Evolutionary conservation across 2,888 invertebrate genomes (phyloP), one percentile per base, ranked within the genome.

Genomic region (Caenorhabditis macrosperma): DNA sequence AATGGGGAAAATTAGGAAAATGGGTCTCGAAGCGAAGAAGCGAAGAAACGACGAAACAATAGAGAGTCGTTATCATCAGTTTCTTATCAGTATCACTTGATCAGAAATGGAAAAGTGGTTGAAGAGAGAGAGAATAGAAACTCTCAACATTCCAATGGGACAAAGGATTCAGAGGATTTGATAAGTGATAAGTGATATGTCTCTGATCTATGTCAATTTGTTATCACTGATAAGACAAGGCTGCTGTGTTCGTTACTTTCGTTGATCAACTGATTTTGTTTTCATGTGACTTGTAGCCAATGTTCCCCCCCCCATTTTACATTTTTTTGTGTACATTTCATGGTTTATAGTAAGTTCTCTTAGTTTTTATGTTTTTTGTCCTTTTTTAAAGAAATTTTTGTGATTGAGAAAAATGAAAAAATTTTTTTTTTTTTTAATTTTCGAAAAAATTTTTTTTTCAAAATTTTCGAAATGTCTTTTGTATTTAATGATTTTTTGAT

Each of bases 121-220:
- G 38, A 59, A 59, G 54, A 30, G 24, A 17, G 20, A 24, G 41
- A 48, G n/a, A n/a, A n/a, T n/a, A n/a, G n/a, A n/a, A n/a, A n/a
- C n/a, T n/a, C n/a, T n/a, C n/a, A n/a, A n/a, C n/a, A n/a, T n/a
- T n/a, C n/a, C n/a, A n/a, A n/a, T n/a, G n/a, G n/a, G n/a, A n/a
- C n/a, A n/a, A n/a, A n/a, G 10, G 35, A 24, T 35, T 35, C 20
- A 55, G 22, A 35, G 30, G 46, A 48, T 35, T 33, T 48, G 48
- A 63, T 35, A 63, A 63, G 46, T 63, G 61, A 63, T 33, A 33
- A 48, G 61, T 63, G 61, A 63, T 48, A 17, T 33, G 35, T 48
- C 46, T 30, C 6, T 15, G 30, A 5, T 15, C 33, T 48, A 15
- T 15, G 15, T n/a, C 1, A 35, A 55, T 33, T 15, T 55, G 30